Evolutionary conservation across 2,888 invertebrate genomes (phyloP), one percentile per base, ranked within the genome.

Genomic region (Leptinotarsa tumamoca): DNA sequence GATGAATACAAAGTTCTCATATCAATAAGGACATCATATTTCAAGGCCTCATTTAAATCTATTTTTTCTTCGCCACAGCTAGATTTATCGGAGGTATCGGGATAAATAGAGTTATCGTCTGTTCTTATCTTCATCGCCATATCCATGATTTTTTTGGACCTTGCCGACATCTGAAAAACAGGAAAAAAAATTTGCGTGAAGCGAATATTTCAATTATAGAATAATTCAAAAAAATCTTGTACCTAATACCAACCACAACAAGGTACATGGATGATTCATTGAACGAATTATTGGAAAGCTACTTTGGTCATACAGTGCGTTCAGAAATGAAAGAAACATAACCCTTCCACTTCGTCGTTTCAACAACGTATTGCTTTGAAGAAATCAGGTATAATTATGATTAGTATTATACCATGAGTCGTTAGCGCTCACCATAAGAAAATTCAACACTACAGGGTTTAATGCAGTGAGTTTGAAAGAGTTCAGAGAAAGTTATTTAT

Each of bases 151-250:
- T 33, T 66, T 15, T 66, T 66, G 17, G 13, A 33, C 66, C 33
- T 33, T 17, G 66, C 66, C 66, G 66, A 66, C 66, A 66, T 66
- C 66, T 66, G 66, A 66, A 66, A 66, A 27, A 23, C 23, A 66
- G 33, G 33, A 66, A 23, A 43, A 15, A 66, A 66, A 23, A 66
- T 33, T 66, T 33, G 66, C 51, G 17, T 4, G 0, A 51, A 17
- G 51, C 51, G 4, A 51, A 51, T 51, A 17, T 51, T 51, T 17
- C 51, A 51, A 51, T 51, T 51, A 51, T 51, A 51, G 15, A 51
- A 51, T 17, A 51, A 51, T 51, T 51, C 17, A 51, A 51, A 17
- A 17, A 51, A 51, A 51, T 51, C 17, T 51, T 51, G 51, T 17
- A 4, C 17, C 51, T 51, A 51, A 51, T 51, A 51, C 51, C 51